Percentiles rank a stretch among this genome's conserved stretches.
phyloP scores from a whole-genome alignment of 2,797 vertebrate species.

The Clamator glandarius region DNA sequence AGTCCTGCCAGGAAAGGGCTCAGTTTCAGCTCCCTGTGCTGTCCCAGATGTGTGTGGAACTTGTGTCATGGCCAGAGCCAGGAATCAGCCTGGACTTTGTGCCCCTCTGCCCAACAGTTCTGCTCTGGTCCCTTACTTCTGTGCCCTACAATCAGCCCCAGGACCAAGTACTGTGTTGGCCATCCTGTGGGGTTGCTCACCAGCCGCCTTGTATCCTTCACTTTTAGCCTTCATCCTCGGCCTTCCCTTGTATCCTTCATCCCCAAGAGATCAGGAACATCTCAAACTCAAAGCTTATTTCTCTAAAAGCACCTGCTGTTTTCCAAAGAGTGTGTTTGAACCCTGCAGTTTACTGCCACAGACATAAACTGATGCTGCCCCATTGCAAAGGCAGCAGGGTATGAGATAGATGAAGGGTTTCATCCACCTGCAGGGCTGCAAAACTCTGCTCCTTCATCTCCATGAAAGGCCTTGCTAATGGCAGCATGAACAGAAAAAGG shows the following conservation, averaged over 20 bases:
- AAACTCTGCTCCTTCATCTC: background rate
- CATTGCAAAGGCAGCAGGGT: background rate
- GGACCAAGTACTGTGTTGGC: background rate
- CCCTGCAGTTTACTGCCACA: background rate
- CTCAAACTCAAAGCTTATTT: background rate
- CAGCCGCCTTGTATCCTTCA: background rate
- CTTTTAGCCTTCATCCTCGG: background rate
- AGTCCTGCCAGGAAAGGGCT: background rate
- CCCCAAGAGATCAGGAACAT: background rate
- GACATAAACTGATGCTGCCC: background rate
- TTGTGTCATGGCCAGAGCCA: background rate
- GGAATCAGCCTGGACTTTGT: background rate
- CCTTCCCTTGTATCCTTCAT: background rate
- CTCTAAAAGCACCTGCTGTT: background rate
- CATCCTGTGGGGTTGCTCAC: no score
- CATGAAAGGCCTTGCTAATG: constrained; percentile 14
- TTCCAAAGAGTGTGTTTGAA: background rate
- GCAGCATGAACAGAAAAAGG: constrained; percentile 27
- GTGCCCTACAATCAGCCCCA: background rate
- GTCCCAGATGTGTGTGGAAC: no score
- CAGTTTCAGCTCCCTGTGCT: background rate
- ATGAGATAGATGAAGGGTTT: background rate
- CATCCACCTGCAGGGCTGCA: background rate
- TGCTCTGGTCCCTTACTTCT: background rate
- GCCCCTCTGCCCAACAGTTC: background rate